Evolutionary conservation across 2,113 vertebrate genomes (phyloP).

Genomic region (Megaptera novaeangliae): DNA sequence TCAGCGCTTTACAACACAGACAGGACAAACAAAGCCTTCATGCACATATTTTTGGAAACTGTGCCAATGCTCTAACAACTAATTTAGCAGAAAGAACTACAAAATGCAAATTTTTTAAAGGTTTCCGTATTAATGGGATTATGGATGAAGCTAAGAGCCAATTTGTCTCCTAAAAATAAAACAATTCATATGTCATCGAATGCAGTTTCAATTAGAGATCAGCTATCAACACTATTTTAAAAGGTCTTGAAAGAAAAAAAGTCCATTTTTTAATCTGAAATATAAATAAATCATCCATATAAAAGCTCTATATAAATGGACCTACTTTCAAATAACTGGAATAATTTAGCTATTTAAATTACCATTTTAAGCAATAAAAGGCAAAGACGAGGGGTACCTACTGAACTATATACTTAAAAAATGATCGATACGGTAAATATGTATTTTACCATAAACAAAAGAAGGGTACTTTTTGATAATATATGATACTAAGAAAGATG

Average conservation of each 20-base stretch:
- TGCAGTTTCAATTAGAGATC: background rate
- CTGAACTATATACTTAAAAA: background rate
- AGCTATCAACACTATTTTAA: background rate
- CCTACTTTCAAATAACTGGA: constrained; percentile 18
- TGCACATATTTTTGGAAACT: background rate
- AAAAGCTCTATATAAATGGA: constrained; percentile 4
- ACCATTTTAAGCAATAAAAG: background rate
- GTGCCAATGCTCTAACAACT: background rate
- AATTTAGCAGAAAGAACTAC: background rate
- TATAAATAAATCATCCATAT: background rate
- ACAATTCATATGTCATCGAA: background rate
- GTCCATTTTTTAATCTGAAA: background rate
- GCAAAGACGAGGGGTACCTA: background rate
- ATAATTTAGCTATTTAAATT: constrained; percentile 33
- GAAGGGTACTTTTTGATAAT: background rate
- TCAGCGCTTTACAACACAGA: background rate
- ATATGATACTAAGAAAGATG: background rate
- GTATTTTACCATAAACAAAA: constrained; percentile 15
- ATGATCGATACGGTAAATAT: background rate
- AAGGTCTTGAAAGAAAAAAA: background rate
- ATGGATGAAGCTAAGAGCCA: background rate
- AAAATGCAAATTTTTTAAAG: background rate
- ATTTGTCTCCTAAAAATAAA: background rate
- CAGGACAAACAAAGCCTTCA: background rate
- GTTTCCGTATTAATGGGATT: background rate